Percentiles rank a stretch among this genome's conserved stretches.
Evolutionary conservation across 2,113 vertebrate species (phyloP).

Genomic region (Lampris incognitus): DNA sequence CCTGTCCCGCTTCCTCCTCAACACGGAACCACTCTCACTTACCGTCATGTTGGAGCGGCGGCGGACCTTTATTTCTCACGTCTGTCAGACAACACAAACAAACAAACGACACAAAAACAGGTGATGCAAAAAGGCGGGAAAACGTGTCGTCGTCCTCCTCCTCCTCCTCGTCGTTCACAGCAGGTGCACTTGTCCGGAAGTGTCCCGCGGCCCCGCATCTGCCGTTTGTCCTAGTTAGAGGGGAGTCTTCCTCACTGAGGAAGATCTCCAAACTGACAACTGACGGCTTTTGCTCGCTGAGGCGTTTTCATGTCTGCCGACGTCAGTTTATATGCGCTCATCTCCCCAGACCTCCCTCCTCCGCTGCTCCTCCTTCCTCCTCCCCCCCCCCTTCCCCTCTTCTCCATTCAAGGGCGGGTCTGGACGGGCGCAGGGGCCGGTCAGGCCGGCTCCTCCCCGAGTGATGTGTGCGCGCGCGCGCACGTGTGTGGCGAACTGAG

Average conservation of each 20-base stretch:
- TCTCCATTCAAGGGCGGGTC: constrained; percentile 33
- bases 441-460: no score
- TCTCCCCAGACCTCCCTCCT: constrained; percentile 41
- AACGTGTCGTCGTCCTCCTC: no score
- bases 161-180: constrained; percentile 12
- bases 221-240: not conserved
- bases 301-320: constrained; percentile 35
- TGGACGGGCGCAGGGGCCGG: no score
- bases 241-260: not conserved
- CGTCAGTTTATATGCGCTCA: constrained; percentile 48
- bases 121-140: no score
- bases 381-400: constrained; percentile 20
- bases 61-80: no score
- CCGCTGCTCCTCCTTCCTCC: constrained; percentile 26
- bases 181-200: constrained; percentile 28
- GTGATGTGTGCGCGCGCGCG: no score
- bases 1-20: no score
- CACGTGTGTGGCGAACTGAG: no score
- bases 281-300: not conserved
- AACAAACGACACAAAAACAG: not conserved
- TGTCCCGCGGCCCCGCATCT: constrained; percentile 1
- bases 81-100: no score
- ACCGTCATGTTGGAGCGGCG: constrained; percentile 60
- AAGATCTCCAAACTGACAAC: not conserved
- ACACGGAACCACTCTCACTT: constrained; percentile 32